Evolutionary conservation across 2,113 vertebrate genomes (phyloP).

Genomic region (Equus przewalskii): DNA sequence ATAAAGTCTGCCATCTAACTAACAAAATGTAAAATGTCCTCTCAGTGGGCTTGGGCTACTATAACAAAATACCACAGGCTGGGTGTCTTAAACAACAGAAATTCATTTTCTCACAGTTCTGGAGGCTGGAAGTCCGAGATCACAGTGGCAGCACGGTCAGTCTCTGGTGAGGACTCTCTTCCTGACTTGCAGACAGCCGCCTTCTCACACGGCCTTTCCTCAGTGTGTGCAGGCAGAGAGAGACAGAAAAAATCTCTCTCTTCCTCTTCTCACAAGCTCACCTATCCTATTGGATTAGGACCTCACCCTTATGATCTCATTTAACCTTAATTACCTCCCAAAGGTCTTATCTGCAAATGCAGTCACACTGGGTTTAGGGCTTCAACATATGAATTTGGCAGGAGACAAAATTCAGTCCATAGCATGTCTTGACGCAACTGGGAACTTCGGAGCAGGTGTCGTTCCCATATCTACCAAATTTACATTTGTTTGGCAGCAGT

Average conservation of each 20-base stretch:
- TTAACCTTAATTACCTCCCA: not conserved
- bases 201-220: not conserved
- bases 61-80: not conserved
- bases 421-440: not conserved
- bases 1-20: not conserved
- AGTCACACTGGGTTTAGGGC: not conserved
- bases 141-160: not conserved
- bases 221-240: not conserved
- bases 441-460: not conserved
- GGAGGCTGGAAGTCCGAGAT: not conserved
- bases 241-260: not conserved
- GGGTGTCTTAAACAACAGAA: not conserved
- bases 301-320: not conserved
- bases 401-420: not conserved
- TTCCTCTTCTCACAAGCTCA: not conserved
- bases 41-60: not conserved
- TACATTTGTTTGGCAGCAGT: not conserved
- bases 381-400: not conserved
- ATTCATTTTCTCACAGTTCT: not conserved
- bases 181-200: not conserved
- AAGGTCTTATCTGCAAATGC: not conserved
- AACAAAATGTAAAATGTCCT: not conserved
- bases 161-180: not conserved
- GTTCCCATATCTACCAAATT: not conserved
- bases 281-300: not conserved